Base-by-base conservation (phyloP, 2,888 invertebrate species). In the Macroteleia sp. region DNA sequence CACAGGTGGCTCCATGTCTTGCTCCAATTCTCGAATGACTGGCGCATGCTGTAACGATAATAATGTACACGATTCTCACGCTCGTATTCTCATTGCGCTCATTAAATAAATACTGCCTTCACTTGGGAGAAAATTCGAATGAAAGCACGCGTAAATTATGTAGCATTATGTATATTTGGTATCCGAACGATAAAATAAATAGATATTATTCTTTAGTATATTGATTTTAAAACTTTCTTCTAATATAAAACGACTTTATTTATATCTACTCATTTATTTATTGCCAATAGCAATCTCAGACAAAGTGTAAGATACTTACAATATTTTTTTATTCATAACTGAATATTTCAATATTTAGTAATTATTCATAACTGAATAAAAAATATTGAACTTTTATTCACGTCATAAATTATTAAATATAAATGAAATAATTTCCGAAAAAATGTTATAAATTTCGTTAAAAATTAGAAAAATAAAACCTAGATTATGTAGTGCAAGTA, bases 11-110 rank as follows among this genome's bases (percentile, higher is more conserved):
- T 90, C 89, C 75, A 89, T 86, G 81, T 90, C 90, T 71, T 90
- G 90, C 77, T 91, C 91, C 77, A 91, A 79, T 83, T 91, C 91
- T 25, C 90, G 89, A 80, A 90, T 88, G 62, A 89, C 87, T 83
- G 90, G 90, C 41, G 83, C 86, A 76, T 90, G 89, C 89, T 90
- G 80, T 71, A 81, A 74, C 57, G 36, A 75, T 75, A 69, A 74
- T 77, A 74, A 80, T 56, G 74, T 25, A 59, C 71, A 67, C 36
- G 61, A 81, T 85, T 86, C 86, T 80, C 86, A 87, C 86, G 86
- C 83, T 85, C 85, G 84, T 81, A 86, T 86, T 86, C 86, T 86
- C 84, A 84, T 86, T 85, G 81, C 81, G 76, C 83, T 82, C 75
- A 78, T 73, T 80, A 83, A 83, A 81, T 77, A 73, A 77, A 44